Base-by-base conservation (phyloP, 2,888 invertebrate genomes). In the Tortricodes alternella region DNA sequence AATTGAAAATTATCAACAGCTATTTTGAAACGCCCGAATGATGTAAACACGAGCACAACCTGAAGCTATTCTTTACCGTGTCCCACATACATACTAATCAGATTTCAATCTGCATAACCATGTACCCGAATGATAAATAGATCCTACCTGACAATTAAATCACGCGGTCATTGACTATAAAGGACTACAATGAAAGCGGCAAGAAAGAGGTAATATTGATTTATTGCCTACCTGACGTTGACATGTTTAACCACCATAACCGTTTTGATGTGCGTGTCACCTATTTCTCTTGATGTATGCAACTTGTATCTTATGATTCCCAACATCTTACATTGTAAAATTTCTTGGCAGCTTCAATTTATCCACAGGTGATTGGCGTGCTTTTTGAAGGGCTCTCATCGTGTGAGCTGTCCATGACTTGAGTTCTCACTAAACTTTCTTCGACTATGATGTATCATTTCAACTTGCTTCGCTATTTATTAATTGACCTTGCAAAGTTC, bases 41-140 rank as follows among this genome's bases (percentile, higher is more conserved):
- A 6, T 23, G 24, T 13, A 24, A 9, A 15, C 16, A 16, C 15
- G n/a, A 13, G 9, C n/a, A 8, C 41, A 18, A 41, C 13, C 29
- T 29, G 23, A 29, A 50, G 39, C 29, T 3, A 39, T 50, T 29
- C 21, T 41, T 39, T 9, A 24, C 50, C 7, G 21, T 16, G 39
- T 32, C 39, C 29, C 50, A 41, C 21, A 39, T 50, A 32, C 50
- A 50, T 50, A 50, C 21, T 50, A 50, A 50, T 29, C 27, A 27
- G 21, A 29, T 39, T 29, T 32, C 39, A 29, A 29, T 29, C 29
- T 23, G 21, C 21, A 35, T 15, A 21, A 18, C 8, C 50, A 11
- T 50, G 50, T 50, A 21, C 21, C 2, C 29, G 13, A 19, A 50
- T 41, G 32, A 50, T 39, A 21, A 50, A 50, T 50, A 16, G 50